phyloP scores from a whole-genome alignment of 2,113 vertebrate species.

The Pipra filicauda region DNA sequence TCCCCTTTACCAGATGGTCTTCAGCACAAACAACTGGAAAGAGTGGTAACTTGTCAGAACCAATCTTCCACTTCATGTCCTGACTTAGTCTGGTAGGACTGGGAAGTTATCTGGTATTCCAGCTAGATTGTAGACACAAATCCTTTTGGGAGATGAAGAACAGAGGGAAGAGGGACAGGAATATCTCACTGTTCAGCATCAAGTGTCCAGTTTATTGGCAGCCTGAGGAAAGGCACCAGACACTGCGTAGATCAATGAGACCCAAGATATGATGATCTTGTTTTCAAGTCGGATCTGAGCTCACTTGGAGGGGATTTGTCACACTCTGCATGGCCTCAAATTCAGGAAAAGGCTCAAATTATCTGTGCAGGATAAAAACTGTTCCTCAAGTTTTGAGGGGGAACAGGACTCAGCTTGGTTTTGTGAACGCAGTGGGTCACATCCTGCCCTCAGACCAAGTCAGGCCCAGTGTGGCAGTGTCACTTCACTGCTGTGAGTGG shows the following conservation, averaged over 20 bases:
- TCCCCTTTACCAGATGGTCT: background rate
- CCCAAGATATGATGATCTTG: background rate
- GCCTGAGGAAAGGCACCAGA: background rate
- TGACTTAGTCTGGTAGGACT: background rate
- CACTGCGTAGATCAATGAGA: background rate
- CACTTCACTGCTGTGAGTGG: background rate
- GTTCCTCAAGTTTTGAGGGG: background rate
- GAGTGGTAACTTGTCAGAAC: background rate
- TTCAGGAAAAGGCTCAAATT: background rate
- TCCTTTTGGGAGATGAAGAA: background rate
- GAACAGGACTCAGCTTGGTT: background rate
- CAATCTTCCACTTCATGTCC: background rate
- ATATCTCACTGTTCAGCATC: background rate
- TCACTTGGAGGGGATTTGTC: background rate
- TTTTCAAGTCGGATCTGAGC: background rate
- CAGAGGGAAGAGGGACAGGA: background rate
- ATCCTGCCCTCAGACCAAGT: background rate
- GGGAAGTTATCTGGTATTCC: background rate
- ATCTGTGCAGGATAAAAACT: background rate
- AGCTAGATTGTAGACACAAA: background rate
- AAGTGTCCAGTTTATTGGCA: background rate
- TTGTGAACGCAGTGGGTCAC: accelerated
- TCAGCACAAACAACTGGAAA: background rate
- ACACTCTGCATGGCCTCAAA: background rate
- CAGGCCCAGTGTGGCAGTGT: background rate